Percentiles rank a stretch among this genome's conserved stretches.
These are phyloP conservation scores for Gymnocypris eckloni DNA, from an alignment of 2,797 vertebrate genomes.

Conservation along the genomic window DNA sequence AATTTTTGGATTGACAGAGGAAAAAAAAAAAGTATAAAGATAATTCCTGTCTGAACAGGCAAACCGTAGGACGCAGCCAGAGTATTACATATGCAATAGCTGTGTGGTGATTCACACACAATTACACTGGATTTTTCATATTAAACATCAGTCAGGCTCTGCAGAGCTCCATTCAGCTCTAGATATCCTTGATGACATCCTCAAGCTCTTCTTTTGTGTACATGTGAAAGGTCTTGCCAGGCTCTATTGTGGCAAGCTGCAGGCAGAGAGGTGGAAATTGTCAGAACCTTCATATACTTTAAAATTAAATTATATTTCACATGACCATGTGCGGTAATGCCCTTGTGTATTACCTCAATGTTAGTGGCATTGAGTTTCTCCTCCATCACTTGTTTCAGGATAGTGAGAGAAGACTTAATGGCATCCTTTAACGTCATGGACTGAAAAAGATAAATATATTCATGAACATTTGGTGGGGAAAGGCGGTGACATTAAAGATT, in stretches of 20 bases:
- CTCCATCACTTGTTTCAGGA: conserved; percentile 99
- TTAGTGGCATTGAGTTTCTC: conserved; percentile 99
- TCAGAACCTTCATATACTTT: conserved; percentile 13
- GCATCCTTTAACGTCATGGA: conserved; percentile 99
- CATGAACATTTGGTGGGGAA: background rate
- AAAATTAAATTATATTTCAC: background rate
- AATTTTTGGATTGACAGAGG: conserved; percentile 66
- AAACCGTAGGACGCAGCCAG: conserved; percentile 62
- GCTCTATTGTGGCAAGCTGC: conserved; percentile 94
- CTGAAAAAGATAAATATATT: conserved; percentile 70
- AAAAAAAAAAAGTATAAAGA: conserved; percentile 69
- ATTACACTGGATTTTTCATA: conserved; percentile 11
- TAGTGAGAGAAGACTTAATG: conserved; percentile 97
- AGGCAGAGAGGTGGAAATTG: conserved; percentile 32
- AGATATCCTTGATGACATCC: conserved; percentile 98
- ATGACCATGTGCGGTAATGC: background rate
- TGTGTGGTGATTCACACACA: conserved; percentile 53
- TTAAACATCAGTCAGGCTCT: conserved; percentile 42
- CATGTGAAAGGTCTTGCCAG: conserved; percentile 98
- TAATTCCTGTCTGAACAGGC: conserved; percentile 62
- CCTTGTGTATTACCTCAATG: conserved; percentile 87
- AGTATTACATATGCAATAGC: conserved; percentile 63
- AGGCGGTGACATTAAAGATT: background rate
- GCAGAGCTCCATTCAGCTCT: conserved; percentile 50
- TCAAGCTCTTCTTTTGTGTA: conserved; percentile 99